Base-by-base conservation (phyloP, 1,140 invertebrate genomes). In the Aphaenogaster ashmeadi region DNA sequence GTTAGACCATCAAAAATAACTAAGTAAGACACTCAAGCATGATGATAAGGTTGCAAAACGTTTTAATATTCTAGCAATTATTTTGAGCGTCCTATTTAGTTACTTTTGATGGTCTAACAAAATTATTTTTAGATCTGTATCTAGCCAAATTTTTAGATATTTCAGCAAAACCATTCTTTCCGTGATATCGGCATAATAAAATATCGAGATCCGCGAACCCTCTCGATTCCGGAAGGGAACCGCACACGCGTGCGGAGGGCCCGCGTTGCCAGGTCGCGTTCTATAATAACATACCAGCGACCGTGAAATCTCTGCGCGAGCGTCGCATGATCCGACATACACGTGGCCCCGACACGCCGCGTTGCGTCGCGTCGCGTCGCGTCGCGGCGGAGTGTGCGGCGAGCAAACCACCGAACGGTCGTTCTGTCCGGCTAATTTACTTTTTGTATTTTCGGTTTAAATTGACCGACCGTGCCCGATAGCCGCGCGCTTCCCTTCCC, bases 391-490 rank as follows among this genome's bases (percentile, higher is more conserved):
- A 56, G 67, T 92, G 91, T 92, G 93, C 92, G 92, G 93, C 91
- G 86, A 91, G 94, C 94, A 95, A 94, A 95, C 94, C 94, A 89
- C 94, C 92, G 92, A 94, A 95, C 92, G 93, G 87, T 94, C 92
- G 92, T 95, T 95, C 93, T 94, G 92, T 95, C 91, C 93, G 93
- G 94, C 93, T 94, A 95, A 95, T 95, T 95, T 94, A 94, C 94
- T 95, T 95, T 95, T 95, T 95, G 94, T 94, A 94, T 94, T 95
- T 95, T 94, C 94, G 92, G 93, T 94, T 94, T 93, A 94, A 95
- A 94, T 95, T 93, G 93, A 94, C 93, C 93, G 90, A 90, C 88
- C 91, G 80, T 92, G 84, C 86, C 87, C 79, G 88, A 91, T 91
- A 89, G 91, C 87, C 84, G 85, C 88, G 54, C 41, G 72, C 33